These are phyloP conservation scores for Lanistes nyassanus DNA, from an alignment of 1,140 invertebrate genomes.

Conservation along the genomic window DNA sequence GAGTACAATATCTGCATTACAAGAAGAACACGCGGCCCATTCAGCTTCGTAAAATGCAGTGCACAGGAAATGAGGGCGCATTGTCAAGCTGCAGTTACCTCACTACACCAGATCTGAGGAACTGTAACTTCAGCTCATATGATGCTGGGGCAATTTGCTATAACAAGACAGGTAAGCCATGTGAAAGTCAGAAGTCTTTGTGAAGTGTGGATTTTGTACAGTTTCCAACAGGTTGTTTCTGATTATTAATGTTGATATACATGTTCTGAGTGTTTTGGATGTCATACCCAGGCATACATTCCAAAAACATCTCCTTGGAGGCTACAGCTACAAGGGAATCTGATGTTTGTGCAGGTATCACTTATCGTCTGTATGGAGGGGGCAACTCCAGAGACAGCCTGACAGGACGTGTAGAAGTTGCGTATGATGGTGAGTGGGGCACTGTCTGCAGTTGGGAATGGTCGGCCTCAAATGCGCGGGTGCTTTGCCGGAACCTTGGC, in stretches of 20 bases:
- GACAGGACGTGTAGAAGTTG: slow-evolving; percentile 77
- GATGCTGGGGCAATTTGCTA: slow-evolving; percentile 57
- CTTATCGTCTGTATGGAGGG: slow-evolving; percentile 41
- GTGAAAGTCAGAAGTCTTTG: background rate
- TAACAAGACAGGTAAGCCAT: slow-evolving; percentile 42
- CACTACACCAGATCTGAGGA: slow-evolving; percentile 31
- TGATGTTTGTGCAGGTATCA: slow-evolving; percentile 33
- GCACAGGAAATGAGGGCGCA: slow-evolving; percentile 36
- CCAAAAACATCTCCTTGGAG: too few species aligned
- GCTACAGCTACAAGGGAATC: too few species aligned
- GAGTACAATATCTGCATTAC: slow-evolving; percentile 47
- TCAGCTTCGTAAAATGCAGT: slow-evolving; percentile 39
- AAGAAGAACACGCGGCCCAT: slow-evolving; percentile 48
- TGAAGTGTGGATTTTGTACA: too few species aligned
- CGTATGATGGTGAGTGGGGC: slow-evolving; percentile 76
- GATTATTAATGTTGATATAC: too few species aligned
- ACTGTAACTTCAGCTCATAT: slow-evolving; percentile 43
- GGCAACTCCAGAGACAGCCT: background rate
- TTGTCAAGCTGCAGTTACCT: slow-evolving; percentile 34
- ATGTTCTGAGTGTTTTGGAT: too few species aligned
- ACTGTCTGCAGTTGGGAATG: slow-evolving; percentile 83
- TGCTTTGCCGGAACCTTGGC: slow-evolving; percentile 46
- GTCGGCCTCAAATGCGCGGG: slow-evolving; percentile 74
- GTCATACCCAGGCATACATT: too few species aligned
- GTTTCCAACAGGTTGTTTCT: too few species aligned